phyloP scores from a whole-genome alignment of 2,888 invertebrate genomes.

The Dermolepida albohirtum region DNA sequence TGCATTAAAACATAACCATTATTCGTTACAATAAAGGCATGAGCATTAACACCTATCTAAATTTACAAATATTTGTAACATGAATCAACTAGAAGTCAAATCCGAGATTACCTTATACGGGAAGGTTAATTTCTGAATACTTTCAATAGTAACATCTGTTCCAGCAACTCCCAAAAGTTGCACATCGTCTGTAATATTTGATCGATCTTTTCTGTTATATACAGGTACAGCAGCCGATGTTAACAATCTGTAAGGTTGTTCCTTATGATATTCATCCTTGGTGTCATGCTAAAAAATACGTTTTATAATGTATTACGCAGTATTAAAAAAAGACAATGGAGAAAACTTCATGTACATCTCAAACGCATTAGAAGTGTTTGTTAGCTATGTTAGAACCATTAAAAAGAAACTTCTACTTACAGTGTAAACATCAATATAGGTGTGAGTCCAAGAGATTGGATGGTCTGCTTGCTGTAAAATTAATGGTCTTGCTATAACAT shows the following conservation, averaged over 20 bases:
- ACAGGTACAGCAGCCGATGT: conserved; percentile 95
- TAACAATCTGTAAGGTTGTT: conserved; percentile 76
- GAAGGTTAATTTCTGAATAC: conserved; percentile 88
- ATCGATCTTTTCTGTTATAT: conserved; percentile 76
- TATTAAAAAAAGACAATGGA: too few relatives aligned
- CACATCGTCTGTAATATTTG: conserved; percentile 68
- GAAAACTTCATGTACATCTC: too few relatives aligned
- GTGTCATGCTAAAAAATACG: conserved; percentile 32
- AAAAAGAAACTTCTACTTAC: conserved; percentile 12
- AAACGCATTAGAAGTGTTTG: too few relatives aligned
- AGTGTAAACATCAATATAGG: conserved; percentile 77
- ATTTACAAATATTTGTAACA: conserved; percentile 53
- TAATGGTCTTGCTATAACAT: conserved; percentile 89
- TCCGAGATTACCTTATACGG: conserved; percentile 78
- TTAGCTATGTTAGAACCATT: too few relatives aligned
- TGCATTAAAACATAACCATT: conserved; percentile 96
- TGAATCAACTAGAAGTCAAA: not conserved
- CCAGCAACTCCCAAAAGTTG: conserved; percentile 94
- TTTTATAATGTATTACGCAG: conserved; percentile 53
- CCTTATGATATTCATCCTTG: conserved; percentile 51
- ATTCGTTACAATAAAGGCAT: conserved; percentile 96
- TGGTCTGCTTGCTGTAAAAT: conserved; percentile 78
- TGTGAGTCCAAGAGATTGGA: conserved; percentile 95
- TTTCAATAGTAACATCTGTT: conserved; percentile 92
- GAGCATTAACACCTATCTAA: conserved; percentile 95